phyloP scores from a whole-genome alignment of 1,140 invertebrate genomes.

The Drosophila parabipectinata region DNA sequence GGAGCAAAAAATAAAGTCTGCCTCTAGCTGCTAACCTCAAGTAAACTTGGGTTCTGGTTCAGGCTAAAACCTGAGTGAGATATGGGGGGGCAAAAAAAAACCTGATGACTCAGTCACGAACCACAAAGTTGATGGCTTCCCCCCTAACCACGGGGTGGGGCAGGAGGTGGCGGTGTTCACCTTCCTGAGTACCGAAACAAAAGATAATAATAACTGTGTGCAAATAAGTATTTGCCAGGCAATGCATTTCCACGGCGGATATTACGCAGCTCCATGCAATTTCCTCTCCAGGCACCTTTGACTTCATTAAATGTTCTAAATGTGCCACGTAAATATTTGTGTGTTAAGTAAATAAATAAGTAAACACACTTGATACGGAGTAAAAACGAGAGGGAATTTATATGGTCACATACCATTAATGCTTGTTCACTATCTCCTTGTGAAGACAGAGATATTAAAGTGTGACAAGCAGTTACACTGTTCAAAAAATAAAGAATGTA shows the following conservation, averaged over 20 bases:
- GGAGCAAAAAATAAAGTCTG: conserved; percentile 24
- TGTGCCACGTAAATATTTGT: conserved; percentile 35
- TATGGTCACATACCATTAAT: not conserved
- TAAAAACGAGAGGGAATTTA: conserved; percentile 52
- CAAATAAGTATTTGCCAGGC: conserved; percentile 45
- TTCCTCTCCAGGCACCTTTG: conserved; percentile 34
- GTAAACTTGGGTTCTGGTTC: conserved; percentile 50
- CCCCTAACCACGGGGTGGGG: not conserved
- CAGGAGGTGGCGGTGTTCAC: not conserved
- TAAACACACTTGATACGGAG: conserved; percentile 35
- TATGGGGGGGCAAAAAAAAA: conserved; percentile 27
- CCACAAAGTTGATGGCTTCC: conserved; percentile 48
- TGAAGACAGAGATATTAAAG: not conserved
- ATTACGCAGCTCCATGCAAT: conserved; percentile 45
- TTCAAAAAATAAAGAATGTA: not conserved
- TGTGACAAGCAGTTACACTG: not conserved
- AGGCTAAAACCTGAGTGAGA: conserved; percentile 23
- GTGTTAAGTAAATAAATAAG: conserved; percentile 8
- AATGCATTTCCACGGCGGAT: conserved; percentile 55
- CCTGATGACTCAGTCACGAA: conserved; percentile 70
- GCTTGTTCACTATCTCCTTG: not conserved
- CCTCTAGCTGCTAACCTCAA: conserved; percentile 62
- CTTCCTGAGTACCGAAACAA: conserved; percentile 36
- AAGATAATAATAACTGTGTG: conserved; percentile 39
- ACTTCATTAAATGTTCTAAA: conserved; percentile 14